A percentile compares a stretch with the other conserved stretches of the same genome.
These are phyloP conservation scores for Chiridota heheva DNA, from an alignment of 35 echinoderm and acorn worm species.

Conservation along the genomic window DNA sequence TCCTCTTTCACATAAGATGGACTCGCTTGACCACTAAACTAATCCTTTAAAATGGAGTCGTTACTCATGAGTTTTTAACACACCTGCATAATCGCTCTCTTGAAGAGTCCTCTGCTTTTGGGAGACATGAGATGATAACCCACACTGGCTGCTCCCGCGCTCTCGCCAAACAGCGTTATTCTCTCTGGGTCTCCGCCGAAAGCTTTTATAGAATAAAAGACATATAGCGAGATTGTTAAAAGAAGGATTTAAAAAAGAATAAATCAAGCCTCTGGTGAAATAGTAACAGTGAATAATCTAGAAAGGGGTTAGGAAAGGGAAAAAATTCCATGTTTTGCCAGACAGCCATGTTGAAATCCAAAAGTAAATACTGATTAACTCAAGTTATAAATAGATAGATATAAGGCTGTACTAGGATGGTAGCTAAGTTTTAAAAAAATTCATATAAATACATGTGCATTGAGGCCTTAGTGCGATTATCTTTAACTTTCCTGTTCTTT, in stretches of 20 bases:
- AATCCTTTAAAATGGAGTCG: no score
- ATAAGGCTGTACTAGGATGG: no score
- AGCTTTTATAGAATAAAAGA: constrained; percentile 31
- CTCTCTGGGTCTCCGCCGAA: constrained; percentile 73
- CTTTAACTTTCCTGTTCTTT: no score
- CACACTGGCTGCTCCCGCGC: constrained; percentile 65
- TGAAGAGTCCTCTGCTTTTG: constrained; percentile 44
- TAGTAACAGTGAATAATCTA: not conserved
- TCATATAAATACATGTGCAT: no score
- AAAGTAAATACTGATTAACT: not conserved
- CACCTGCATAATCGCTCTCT: constrained; percentile 76
- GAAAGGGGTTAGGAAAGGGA: not conserved
- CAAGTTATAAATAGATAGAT: not conserved
- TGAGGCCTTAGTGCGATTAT: no score
- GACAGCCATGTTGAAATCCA: not conserved
- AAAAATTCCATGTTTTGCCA: not conserved
- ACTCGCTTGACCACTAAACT: no score
- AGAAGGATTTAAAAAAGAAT: not conserved
- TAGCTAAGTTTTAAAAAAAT: no score
- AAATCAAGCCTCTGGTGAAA: not conserved
- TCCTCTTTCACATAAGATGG: no score
- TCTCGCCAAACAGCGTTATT: constrained; percentile 75
- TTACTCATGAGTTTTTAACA: no score
- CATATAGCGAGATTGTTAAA: not conserved
- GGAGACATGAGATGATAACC: constrained; percentile 60